phyloP scores from a whole-genome alignment of 2,113 vertebrate genomes.

The Lethenteron camtschaticum region DNA sequence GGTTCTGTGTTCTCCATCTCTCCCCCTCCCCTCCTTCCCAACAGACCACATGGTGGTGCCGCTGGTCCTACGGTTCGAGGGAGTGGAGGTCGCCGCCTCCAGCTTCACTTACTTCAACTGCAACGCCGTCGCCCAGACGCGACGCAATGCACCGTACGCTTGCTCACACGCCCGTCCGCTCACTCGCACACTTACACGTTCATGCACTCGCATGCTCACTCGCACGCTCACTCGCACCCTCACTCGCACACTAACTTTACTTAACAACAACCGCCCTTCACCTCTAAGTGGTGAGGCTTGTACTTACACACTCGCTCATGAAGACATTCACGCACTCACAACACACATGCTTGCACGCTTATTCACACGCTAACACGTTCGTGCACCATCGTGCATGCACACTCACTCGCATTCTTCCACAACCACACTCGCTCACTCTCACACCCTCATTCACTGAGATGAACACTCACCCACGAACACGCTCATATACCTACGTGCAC shows the following conservation, averaged over 20 bases:
- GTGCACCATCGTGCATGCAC: not conserved
- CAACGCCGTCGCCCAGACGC: conserved; percentile 16
- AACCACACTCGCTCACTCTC: not conserved
- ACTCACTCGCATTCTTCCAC: not conserved
- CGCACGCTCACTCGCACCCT: not conserved
- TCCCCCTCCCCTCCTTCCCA: not conserved
- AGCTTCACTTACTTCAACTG: conserved; percentile 58
- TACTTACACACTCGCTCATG: not conserved
- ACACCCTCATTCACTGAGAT: not conserved
- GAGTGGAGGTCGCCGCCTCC: conserved; percentile 28
- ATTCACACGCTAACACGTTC: not conserved
- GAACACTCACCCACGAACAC: not conserved
- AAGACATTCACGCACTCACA: not conserved
- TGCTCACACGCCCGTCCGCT: not conserved
- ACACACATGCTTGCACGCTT: not conserved
- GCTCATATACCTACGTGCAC: not conserved
- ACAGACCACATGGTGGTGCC: conserved; percentile 40
- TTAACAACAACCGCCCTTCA: not conserved
- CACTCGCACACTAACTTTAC: not conserved
- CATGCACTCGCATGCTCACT: not conserved
- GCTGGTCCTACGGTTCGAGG: conserved; percentile 35
- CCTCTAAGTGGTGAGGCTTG: not conserved
- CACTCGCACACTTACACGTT: not conserved
- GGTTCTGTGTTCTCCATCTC: not conserved
- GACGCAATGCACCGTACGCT: conserved; percentile 21